These are phyloP conservation scores for Lomographa bimaculata DNA, from an alignment of 2,888 invertebrate genomes.

Conservation along the genomic window DNA sequence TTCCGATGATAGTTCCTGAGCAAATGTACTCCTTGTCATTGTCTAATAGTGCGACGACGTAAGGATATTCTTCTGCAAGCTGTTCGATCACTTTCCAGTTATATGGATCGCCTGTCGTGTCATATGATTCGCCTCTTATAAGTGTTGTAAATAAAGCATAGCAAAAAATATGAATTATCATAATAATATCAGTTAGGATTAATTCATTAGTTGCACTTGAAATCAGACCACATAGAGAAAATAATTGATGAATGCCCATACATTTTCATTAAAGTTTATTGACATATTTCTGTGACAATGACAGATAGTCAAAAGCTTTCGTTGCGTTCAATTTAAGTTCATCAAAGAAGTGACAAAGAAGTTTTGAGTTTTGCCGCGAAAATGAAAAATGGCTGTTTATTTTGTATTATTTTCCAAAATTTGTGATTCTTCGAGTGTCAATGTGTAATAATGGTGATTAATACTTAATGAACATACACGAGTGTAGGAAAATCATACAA, in stretches of 20 bases:
- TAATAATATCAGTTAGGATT: slow-evolving; percentile 47
- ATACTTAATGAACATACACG: too few species aligned
- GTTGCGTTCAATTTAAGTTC: slow-evolving; percentile 3
- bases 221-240: neutral
- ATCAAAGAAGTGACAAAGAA: slow-evolving; percentile 2
- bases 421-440: too few species aligned
- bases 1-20: slow-evolving; percentile 55
- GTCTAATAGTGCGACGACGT: slow-evolving; percentile 56
- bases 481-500: too few species aligned
- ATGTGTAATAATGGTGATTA: too few species aligned
- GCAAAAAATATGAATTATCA: slow-evolving; percentile 39
- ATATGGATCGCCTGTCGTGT: slow-evolving; percentile 12
- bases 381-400: too few species aligned
- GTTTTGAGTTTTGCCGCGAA: neutral
- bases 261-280: neutral
- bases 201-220: slow-evolving; percentile 7
- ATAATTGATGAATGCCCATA: neutral
- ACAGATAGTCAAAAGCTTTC: neutral
- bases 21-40: slow-evolving; percentile 48
- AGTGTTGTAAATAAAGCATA: slow-evolving; percentile 29
- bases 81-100: slow-evolving; percentile 52
- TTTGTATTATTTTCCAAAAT: too few species aligned
- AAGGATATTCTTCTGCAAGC: slow-evolving; percentile 60
- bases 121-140: slow-evolving; percentile 13
- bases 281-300: slow-evolving; percentile 1